A percentile compares a stretch with the other conserved stretches of the same genome.
These are phyloP conservation scores for Sussaba pulchella DNA, from an alignment of 2,888 invertebrate species.

Conservation along the genomic window DNA sequence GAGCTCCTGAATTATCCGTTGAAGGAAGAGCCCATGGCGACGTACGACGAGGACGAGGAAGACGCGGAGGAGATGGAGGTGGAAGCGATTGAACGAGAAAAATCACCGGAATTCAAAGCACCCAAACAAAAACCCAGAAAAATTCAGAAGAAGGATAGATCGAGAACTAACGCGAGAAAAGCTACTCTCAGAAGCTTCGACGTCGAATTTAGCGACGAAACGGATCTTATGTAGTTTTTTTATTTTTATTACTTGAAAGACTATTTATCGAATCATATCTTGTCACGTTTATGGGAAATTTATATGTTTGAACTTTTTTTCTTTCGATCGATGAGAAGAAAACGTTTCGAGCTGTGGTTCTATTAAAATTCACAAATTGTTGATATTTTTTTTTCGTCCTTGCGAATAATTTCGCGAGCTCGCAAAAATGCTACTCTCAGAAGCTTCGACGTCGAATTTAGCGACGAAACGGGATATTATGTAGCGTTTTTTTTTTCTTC, in stretches of 20 bases:
- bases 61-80: neutral
- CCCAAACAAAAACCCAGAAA: conserved; percentile 64
- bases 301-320: no score
- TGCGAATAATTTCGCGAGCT: no score
- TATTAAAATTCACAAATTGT: no score
- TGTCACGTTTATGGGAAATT: neutral
- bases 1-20: conserved; percentile 27
- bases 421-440: conserved; percentile 63
- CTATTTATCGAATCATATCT: neutral
- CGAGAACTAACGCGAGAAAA: conserved; percentile 55
- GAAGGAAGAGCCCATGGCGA: conserved; percentile 18
- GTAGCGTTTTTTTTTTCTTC: conserved; percentile 21
- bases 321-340: no score
- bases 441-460: conserved; percentile 71
- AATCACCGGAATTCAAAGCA: conserved; percentile 68
- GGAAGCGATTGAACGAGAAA: neutral
- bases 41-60: conserved; percentile 40
- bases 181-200: conserved; percentile 63
- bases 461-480: conserved; percentile 71
- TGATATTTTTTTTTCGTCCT: no score
- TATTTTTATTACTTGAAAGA: neutral
- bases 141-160: conserved; percentile 41
- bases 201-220: conserved; percentile 74
- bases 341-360: no score
- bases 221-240: conserved; percentile 54